Percentiles rank a stretch among this genome's conserved stretches.
Conservation (phyloP, 2,888 invertebrate genomes). For the Tetropium fuscum region DNA sequence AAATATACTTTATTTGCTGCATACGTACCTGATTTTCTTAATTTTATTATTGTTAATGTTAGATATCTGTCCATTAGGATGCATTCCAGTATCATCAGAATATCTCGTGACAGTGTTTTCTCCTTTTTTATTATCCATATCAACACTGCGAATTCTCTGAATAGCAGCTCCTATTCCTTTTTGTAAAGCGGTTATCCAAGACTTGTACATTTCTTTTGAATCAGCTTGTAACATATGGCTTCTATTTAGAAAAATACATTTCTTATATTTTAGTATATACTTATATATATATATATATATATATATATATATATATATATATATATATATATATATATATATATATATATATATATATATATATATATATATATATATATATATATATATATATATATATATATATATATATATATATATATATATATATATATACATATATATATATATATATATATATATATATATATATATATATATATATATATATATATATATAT, state of each 20-base stretch:
- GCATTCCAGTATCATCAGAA: constrained; percentile 39
- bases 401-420: too few species aligned
- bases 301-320: too few species aligned
- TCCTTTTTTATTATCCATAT: constrained; percentile 56
- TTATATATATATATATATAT: too few species aligned
- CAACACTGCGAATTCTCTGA: constrained; percentile 69
- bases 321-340: too few species aligned
- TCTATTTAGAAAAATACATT: constrained; percentile 72
- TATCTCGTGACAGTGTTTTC: constrained; percentile 50
- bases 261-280: too few species aligned
- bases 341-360: too few species aligned
- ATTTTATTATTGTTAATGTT: constrained; percentile 52
- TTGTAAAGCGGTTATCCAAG: constrained; percentile 92
- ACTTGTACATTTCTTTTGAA: constrained; percentile 88
- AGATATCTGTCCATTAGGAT: constrained; percentile 46
- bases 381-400: too few species aligned
- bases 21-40: constrained; percentile 49
- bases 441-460: too few species aligned
- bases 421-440: too few species aligned
- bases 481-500: too few species aligned
- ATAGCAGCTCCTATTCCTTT: constrained; percentile 88
- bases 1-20: constrained; percentile 93
- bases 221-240: constrained; percentile 99
- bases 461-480: too few species aligned
- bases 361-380: too few species aligned